A percentile compares a stretch with the other conserved stretches of the same genome.
Evolutionary conservation across 2,888 invertebrate genomes (phyloP).

Genomic region (Polymixis flavicincta): DNA sequence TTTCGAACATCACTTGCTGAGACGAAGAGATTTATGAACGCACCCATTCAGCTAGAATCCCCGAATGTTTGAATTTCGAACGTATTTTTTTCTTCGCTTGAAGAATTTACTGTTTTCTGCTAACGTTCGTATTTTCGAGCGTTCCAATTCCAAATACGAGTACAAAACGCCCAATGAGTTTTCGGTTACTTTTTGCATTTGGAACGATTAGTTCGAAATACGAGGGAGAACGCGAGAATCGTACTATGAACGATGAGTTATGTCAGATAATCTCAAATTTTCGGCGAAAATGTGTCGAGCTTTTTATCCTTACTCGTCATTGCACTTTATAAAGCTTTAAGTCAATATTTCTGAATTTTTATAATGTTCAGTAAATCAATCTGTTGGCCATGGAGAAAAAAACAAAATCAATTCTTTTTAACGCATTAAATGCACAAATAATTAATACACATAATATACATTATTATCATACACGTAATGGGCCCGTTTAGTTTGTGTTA

Average conservation of each 20-base stretch:
- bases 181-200: constrained; percentile 52
- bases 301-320: not conserved
- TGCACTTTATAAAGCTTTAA: not conserved
- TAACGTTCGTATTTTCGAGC: constrained; percentile 67
- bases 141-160: constrained; percentile 65
- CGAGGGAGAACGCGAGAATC: constrained; percentile 28
- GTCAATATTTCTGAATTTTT: not conserved
- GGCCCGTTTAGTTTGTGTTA: constrained; percentile 75
- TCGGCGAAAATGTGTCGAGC: not conserved
- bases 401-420: constrained; percentile 26
- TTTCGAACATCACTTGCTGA: constrained; percentile 87
- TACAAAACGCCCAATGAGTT: constrained; percentile 64
- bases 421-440: constrained; percentile 32
- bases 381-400: not conserved
- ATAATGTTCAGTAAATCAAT: constrained; percentile 4
- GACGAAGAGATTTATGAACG: constrained; percentile 88
- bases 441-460: constrained; percentile 57
- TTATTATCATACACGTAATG: constrained; percentile 74
- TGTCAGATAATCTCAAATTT: constrained; percentile 3
- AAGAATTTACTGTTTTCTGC: constrained; percentile 70
- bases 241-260: constrained; percentile 15
- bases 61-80: constrained; percentile 83
- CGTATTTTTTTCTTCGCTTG: constrained; percentile 74
- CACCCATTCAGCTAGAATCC: constrained; percentile 86
- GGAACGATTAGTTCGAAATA: constrained; percentile 55